Percentiles rank a stretch among this genome's conserved stretches.
These are phyloP conservation scores for Cisticola juncidis DNA, from an alignment of 2,113 vertebrate genomes.

Conservation along the genomic window DNA sequence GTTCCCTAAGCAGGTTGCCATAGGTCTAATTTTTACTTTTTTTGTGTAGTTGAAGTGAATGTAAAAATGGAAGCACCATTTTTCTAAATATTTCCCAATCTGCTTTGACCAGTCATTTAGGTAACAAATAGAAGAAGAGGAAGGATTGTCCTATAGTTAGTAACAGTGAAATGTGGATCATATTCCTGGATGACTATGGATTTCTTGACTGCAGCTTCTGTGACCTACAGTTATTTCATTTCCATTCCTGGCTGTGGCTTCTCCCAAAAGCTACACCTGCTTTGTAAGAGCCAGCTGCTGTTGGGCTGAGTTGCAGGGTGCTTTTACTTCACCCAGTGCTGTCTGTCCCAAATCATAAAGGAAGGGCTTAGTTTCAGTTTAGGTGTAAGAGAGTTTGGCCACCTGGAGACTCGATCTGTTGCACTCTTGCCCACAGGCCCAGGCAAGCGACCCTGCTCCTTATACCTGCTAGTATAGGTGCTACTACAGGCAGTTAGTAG, in stretches of 20 bases:
- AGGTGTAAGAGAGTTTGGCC: not conserved
- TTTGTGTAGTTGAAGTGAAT: not conserved
- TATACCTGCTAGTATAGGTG: not conserved
- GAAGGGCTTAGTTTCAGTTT: not conserved
- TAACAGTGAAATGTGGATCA: not conserved
- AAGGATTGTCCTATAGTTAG: not conserved
- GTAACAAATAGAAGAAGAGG: not conserved
- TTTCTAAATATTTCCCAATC: not conserved
- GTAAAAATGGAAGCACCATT: not conserved
- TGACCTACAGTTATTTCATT: not conserved
- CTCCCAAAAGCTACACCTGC: not conserved
- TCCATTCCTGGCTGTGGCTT: not conserved
- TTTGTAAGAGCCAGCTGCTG: not conserved
- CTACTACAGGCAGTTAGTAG: not conserved
- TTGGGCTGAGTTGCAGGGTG: not conserved
- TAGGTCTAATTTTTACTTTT: not conserved
- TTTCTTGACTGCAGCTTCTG: not conserved
- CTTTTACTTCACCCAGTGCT: not conserved
- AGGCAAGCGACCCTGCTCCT: not conserved
- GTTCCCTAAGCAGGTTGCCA: not conserved
- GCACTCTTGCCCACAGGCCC: not conserved
- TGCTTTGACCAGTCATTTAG: not conserved
- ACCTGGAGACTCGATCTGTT: rapidly evolving
- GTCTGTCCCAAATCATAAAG: not conserved
- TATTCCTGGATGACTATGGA: not conserved